Evolutionary conservation across 2,888 invertebrate genomes (phyloP), one percentile per base, ranked within the genome.

Genomic region (Dexiosoma caninum): DNA sequence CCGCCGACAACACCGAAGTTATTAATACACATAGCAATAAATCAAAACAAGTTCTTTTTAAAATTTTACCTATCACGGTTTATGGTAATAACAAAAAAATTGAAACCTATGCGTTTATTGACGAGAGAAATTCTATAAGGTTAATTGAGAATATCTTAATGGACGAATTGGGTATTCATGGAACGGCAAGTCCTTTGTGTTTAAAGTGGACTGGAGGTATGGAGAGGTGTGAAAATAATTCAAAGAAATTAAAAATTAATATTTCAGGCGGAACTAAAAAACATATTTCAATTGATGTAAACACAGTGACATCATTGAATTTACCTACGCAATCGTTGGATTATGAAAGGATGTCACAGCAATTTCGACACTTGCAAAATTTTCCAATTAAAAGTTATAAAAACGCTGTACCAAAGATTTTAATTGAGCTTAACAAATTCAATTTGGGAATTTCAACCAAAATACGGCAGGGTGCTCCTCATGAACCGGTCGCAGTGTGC

Each of bases 401-500:
- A 14, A 19, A 78, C 9, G 77, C 70, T 14, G 64, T 23, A 14
- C 76, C 76, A 16, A 44, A 62, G 5, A 14, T 69, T 10, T 16
- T 76, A 3, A 69, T 69, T 10, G 62, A 70, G 10, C 27, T 78
- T 12, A 78, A 78, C 16, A 12, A 78, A 30, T 55, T 46, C 23
- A 49, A 69, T 12, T 21, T 78, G 14, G 70, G 57, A 14, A 32
- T 78, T n/a, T 64, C 49, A 27, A 27, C n/a, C 10, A 64, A 35
- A 64, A 46, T 40, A 1, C 21, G 42, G 16, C 53, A 77, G 40
- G 62, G 46, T 12, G 23, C 51, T 14, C 42, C 6, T 2, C 49
- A 57, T 49, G 37, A 62, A 6, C 42, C 60, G 1, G 30, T 42
- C 9, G 55, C 70, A 0, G 49, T 27, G n/a, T n/a, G 30, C 7